A percentile compares a stretch with the other conserved stretches of the same genome.
Evolutionary conservation across 2,113 vertebrate genomes (phyloP).

Genomic region (Anarrhichthys ocellatus): DNA sequence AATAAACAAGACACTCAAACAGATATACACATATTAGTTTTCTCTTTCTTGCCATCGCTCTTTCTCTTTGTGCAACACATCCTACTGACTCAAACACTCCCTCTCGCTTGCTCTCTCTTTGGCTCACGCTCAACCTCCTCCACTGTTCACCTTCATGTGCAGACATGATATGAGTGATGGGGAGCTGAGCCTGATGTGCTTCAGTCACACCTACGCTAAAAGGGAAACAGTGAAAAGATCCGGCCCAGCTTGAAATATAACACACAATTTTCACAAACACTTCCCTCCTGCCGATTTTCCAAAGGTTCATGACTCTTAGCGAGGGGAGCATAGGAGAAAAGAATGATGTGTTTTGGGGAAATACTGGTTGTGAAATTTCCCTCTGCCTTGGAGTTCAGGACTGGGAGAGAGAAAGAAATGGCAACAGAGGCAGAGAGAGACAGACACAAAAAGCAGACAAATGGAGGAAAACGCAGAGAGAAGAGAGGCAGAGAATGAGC

Average conservation of each 20-base stretch:
- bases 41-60: not conserved
- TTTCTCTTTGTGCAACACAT: slow-evolving; percentile 1
- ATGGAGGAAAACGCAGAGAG: slow-evolving; percentile 36
- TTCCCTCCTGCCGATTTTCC: not conserved
- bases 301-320: slow-evolving; percentile 21
- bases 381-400: slow-evolving; percentile 22
- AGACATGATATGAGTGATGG: slow-evolving; percentile 30
- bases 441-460: slow-evolving; percentile 36
- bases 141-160: slow-evolving; percentile 20
- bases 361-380: slow-evolving; percentile 30
- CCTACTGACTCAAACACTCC: slow-evolving; percentile 8
- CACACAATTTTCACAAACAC: slow-evolving; percentile 3
- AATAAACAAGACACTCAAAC: slow-evolving; percentile 32
- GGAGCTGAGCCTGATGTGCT: slow-evolving; percentile 25
- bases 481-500: slow-evolving; percentile 24
- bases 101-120: slow-evolving; percentile 9
- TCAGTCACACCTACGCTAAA: slow-evolving; percentile 46
- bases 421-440: slow-evolving; percentile 16
- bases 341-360: slow-evolving; percentile 17
- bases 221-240: slow-evolving; percentile 35
- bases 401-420: slow-evolving; percentile 2
- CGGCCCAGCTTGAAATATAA: slow-evolving; percentile 20
- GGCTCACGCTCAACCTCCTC: slow-evolving; percentile 5
- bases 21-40: not conserved
- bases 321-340: not conserved